Evolutionary conservation across 1,140 invertebrate species (phyloP).

Genomic region (Euura lappo): DNA sequence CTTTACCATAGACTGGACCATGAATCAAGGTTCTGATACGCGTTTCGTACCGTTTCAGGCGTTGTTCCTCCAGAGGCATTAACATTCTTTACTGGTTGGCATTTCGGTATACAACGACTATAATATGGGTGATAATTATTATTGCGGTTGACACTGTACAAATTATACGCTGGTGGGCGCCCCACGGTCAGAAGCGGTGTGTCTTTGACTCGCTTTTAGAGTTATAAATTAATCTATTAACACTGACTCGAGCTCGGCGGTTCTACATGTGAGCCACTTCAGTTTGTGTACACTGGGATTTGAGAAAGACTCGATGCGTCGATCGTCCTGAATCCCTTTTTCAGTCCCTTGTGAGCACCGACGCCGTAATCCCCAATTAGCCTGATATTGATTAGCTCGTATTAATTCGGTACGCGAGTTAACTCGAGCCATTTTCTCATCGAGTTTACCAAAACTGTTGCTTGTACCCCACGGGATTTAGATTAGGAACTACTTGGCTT

Average conservation of each 20-base stretch:
- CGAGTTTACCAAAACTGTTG: not conserved
- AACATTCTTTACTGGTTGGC: slow-evolving; percentile 50
- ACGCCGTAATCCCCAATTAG: slow-evolving; percentile 55
- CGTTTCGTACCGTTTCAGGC: slow-evolving; percentile 1
- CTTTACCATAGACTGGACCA: not conserved
- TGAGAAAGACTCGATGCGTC: too few species aligned
- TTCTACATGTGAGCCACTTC: not conserved
- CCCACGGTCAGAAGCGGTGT: slow-evolving; percentile 37
- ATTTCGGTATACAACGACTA: slow-evolving; percentile 17
- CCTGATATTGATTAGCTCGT: slow-evolving; percentile 55
- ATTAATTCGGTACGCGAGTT: slow-evolving; percentile 40
- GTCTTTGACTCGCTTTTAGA: slow-evolving; percentile 50
- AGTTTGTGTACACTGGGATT: not conserved
- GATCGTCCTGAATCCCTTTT: not conserved
- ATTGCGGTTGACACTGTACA: slow-evolving; percentile 45
- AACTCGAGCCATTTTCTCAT: not conserved
- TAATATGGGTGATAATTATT: slow-evolving; percentile 38
- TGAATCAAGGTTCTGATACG: not conserved
- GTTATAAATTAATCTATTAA: slow-evolving; percentile 62
- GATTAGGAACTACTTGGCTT: not conserved
- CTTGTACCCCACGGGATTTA: not conserved
- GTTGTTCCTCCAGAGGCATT: slow-evolving; percentile 33
- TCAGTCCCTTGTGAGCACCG: slow-evolving; percentile 28
- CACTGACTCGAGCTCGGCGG: slow-evolving; percentile 30
- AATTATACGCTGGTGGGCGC: slow-evolving; percentile 45